Evolutionary conservation across 2,797 vertebrate species (phyloP), one percentile per base, ranked within the genome.

Genomic region (Antrozous pallidus): DNA sequence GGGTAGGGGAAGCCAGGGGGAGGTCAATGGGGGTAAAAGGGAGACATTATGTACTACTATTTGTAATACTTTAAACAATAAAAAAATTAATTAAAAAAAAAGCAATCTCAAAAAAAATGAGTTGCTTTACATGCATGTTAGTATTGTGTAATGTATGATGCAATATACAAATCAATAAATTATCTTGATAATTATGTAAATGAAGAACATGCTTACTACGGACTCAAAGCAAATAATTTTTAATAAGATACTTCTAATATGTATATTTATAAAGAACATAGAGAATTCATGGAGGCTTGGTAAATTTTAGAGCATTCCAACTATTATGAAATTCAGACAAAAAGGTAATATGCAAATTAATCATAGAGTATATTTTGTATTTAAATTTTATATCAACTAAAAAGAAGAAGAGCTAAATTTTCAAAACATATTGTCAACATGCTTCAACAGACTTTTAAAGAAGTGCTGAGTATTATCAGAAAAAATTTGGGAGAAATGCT

Each of bases 121-220:
- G 65, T 42, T 58, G n/a, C 10, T 86, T 88, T 51, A 6, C 6
- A 65, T 73, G 14, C 2, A 75, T 45, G 12, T 73, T 77, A 70
- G 9, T 61, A 88, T 16, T 22, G 83, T 67, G 7, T 67, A 71
- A 47, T 67, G 17, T 84, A 47, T 38, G 17, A 87, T 73, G 17
- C 28, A 56, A 83, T 71, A 91, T 51, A 75, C 10, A 78, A 87
- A 26, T 93, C 67, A 90, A 93, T 58, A 93, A 65, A 71, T 70
- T 83, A 83, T 71, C 47, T 56, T 81, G 65, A 73, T 49, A 65
- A 93, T 90, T 90, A 49, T 40, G 71, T 47, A 92, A 90, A 90
- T 56, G 36, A 94, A 77, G 54, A 75, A 84, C 6, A 78, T 31
- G 24, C 10, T 90, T 75, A 81, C 7, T 88, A 69, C 51, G n/a